A percentile compares a stretch with the other conserved stretches of the same genome.
phyloP scores from a whole-genome alignment of 1,140 invertebrate species.

The Steinernema khuongi region DNA sequence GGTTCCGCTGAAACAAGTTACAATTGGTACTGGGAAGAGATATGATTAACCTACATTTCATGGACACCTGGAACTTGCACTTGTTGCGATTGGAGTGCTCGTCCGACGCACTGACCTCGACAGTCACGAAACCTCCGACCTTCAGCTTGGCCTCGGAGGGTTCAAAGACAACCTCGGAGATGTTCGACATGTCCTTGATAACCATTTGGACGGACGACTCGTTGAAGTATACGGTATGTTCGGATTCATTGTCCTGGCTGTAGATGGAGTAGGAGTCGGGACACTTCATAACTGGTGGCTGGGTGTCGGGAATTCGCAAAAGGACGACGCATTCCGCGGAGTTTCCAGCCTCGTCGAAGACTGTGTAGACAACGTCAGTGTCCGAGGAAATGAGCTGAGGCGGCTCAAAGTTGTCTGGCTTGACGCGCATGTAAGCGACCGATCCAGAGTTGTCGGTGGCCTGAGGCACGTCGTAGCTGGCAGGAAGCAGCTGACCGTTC shows the following conservation, averaged over 20 bases:
- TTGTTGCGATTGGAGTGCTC: slow-evolving; percentile 79
- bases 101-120: slow-evolving; percentile 82
- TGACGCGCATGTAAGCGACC: slow-evolving; percentile 78
- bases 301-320: slow-evolving; percentile 68
- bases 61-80: slow-evolving; percentile 81
- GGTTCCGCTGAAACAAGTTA: slow-evolving; percentile 78
- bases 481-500: slow-evolving; percentile 76
- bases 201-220: slow-evolving; percentile 78
- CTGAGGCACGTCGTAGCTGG: slow-evolving; percentile 84
- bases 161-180: slow-evolving; percentile 69
- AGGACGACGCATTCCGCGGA: slow-evolving; percentile 86
- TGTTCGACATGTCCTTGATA: slow-evolving; percentile 79
- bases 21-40: slow-evolving; percentile 38
- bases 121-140: slow-evolving; percentile 85
- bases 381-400: slow-evolving; percentile 72
- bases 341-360: slow-evolving; percentile 92
- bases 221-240: slow-evolving; percentile 84
- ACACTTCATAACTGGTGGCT: slow-evolving; percentile 83
- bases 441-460: slow-evolving; percentile 88
- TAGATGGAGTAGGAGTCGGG: slow-evolving; percentile 92
- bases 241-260: slow-evolving; percentile 79
- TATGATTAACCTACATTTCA: slow-evolving; percentile 51
- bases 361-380: slow-evolving; percentile 85
- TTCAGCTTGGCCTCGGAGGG: slow-evolving; percentile 79
- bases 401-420: slow-evolving; percentile 80